A percentile compares a stretch with the other conserved stretches of the same genome.
Evolutionary conservation across 1,140 invertebrate species (phyloP).

Genomic region (Manduca sexta): DNA sequence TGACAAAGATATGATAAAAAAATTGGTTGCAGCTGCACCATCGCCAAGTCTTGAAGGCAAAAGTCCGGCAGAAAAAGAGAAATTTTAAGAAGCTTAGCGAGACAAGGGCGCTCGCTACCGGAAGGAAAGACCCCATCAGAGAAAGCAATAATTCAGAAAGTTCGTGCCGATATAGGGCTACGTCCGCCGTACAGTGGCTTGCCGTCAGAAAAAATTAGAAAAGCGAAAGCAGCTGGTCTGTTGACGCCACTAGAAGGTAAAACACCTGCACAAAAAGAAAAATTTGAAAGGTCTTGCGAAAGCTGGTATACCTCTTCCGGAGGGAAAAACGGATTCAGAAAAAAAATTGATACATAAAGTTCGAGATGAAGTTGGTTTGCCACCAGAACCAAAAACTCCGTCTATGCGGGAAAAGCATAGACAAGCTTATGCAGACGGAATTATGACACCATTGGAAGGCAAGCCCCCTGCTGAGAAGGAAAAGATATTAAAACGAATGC

Average conservation of each 20-base stretch:
- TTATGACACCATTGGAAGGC: constrained; percentile 17
- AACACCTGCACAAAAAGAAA: constrained; percentile 23
- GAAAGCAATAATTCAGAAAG: constrained; percentile 13
- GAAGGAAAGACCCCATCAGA: constrained; percentile 29
- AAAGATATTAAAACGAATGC: constrained; percentile 26
- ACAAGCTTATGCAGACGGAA: constrained; percentile 11
- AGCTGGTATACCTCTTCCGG: constrained; percentile 21
- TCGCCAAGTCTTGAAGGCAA: constrained; percentile 25
- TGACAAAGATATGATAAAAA: constrained; percentile 23
- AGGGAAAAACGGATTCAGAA: constrained; percentile 24
- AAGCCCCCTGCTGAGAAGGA: constrained; percentile 21
- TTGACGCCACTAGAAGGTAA: constrained; percentile 26
- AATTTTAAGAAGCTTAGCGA: constrained; percentile 23
- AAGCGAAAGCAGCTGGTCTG: constrained; percentile 14
- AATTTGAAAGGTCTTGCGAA: constrained; percentile 18
- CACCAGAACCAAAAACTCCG: constrained; percentile 16
- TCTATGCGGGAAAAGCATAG: background rate
- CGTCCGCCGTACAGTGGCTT: constrained; percentile 1
- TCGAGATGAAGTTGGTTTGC: constrained; percentile 16
- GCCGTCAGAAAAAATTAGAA: constrained; percentile 22
- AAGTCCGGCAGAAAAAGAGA: constrained; percentile 30
- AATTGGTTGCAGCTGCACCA: constrained; percentile 17
- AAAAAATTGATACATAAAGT: constrained; percentile 20
- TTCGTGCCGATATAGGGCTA: constrained; percentile 6
- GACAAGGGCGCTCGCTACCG: constrained; percentile 28